Conservation (phyloP, 2,888 invertebrate species). For the Tortricodes alternella region DNA sequence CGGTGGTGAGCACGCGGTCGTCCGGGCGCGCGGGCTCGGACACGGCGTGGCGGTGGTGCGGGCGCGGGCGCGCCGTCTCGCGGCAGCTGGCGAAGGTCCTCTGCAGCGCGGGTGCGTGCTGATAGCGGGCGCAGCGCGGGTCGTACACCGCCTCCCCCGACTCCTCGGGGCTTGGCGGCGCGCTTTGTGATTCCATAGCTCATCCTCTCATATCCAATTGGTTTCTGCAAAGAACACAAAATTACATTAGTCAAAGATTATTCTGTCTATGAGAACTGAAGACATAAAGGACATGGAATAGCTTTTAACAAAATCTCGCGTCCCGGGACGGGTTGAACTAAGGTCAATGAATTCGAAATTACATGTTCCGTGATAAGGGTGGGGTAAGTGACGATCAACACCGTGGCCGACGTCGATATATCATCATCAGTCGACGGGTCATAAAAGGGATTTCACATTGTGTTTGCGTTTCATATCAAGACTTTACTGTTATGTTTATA, state of each 20-base stretch:
- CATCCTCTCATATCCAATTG: conserved; percentile 74
- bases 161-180: conserved; percentile 83
- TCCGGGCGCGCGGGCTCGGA: conserved; percentile 76
- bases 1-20: conserved; percentile 74
- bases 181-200: conserved; percentile 82
- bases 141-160: conserved; percentile 86
- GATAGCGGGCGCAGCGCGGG: conserved; percentile 88
- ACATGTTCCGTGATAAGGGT: conserved; percentile 77
- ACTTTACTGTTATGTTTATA: conserved; percentile 30
- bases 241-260: conserved; percentile 4
- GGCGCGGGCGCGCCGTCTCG: conserved; percentile 65
- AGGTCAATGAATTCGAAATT: conserved; percentile 80
- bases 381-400: conserved; percentile 80
- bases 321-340: conserved; percentile 48
- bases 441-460: conserved; percentile 68
- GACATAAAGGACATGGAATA: conserved; percentile 13
- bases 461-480: conserved; percentile 59
- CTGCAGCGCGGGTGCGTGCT: conserved; percentile 77
- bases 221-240: conserved; percentile 61
- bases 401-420: conserved; percentile 78
- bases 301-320: conserved; percentile 57
- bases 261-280: not conserved
- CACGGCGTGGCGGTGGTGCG: conserved; percentile 70
- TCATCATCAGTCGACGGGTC: conserved; percentile 78
- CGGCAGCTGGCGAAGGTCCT: conserved; percentile 75